A percentile compares a stretch with the other conserved stretches of the same genome.
Conservation (phyloP, 2,888 invertebrate genomes). For the Phrixothrix hirtus region DNA sequence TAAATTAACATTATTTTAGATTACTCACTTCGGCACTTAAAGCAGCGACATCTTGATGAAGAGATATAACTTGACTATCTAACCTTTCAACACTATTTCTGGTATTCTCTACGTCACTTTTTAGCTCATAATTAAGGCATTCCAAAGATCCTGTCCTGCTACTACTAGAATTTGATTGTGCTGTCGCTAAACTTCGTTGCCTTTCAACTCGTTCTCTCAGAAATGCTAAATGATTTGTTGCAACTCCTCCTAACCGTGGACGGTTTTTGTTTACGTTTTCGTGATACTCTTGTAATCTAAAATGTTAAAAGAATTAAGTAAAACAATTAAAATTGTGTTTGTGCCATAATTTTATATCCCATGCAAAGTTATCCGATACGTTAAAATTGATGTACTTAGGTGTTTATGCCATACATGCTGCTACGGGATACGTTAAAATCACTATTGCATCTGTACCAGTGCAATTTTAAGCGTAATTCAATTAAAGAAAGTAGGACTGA, state of each 20-base stretch:
- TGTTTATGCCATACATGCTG: too few relatives aligned
- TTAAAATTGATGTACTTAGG: too few relatives aligned
- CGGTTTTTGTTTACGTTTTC: conserved; percentile 42
- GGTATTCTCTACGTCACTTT: conserved; percentile 50
- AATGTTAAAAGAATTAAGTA: not conserved
- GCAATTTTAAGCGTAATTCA: too few relatives aligned
- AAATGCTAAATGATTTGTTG: conserved; percentile 56
- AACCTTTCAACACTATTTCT: conserved; percentile 67
- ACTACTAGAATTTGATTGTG: conserved; percentile 57
- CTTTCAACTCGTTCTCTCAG: conserved; percentile 70
- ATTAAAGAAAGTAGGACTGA: too few relatives aligned
- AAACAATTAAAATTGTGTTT: not conserved
- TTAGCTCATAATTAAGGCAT: conserved; percentile 62
- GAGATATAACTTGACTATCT: conserved; percentile 78
- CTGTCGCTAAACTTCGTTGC: conserved; percentile 64
- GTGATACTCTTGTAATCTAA: conserved; percentile 51
- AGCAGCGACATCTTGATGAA: conserved; percentile 85
- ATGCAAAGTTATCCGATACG: too few relatives aligned
- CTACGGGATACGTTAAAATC: too few relatives aligned
- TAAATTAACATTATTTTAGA: conserved; percentile 7
- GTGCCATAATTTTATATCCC: too few relatives aligned
- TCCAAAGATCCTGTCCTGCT: conserved; percentile 64
- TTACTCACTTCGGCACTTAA: conserved; percentile 78
- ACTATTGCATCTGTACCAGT: too few relatives aligned
- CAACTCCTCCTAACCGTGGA: conserved; percentile 50